phyloP scores from a whole-genome alignment of 2,113 vertebrate species.

The Melozone crissalis region DNA sequence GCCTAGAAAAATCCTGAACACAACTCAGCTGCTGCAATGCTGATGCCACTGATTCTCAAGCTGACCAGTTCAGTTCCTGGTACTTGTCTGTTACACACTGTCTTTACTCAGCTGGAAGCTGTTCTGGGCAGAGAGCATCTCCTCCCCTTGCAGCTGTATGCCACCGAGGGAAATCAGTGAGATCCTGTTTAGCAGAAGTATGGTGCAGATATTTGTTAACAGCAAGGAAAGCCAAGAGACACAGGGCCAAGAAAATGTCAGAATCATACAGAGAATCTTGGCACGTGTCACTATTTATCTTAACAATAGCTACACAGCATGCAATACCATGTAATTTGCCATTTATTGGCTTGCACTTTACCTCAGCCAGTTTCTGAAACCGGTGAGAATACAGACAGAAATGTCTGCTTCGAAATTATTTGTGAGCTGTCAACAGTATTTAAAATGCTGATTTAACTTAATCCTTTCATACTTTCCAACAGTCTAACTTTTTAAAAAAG shows the following conservation, averaged over 20 bases:
- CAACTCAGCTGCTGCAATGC: accelerated
- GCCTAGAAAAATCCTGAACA: background rate
- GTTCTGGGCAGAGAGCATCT: background rate
- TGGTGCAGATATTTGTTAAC: background rate
- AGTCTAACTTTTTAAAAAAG: background rate
- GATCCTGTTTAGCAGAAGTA: background rate
- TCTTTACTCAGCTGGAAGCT: background rate
- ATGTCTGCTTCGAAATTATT: background rate
- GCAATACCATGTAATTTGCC: background rate
- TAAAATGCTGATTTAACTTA: background rate
- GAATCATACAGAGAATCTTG: background rate
- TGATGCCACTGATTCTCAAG: background rate
- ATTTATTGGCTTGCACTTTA: background rate
- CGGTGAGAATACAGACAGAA: background rate
- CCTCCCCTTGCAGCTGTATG: background rate
- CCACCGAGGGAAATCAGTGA: background rate
- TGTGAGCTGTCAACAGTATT: background rate
- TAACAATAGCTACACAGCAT: background rate
- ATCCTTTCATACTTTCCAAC: background rate
- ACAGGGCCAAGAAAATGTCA: background rate
- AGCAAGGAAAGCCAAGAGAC: background rate
- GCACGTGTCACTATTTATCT: background rate
- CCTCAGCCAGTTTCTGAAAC: background rate
- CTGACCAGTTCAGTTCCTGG: background rate
- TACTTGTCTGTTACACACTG: accelerated